Conservation (phyloP, 2,888 invertebrate species). For the Cataglyphis livida region DNA sequence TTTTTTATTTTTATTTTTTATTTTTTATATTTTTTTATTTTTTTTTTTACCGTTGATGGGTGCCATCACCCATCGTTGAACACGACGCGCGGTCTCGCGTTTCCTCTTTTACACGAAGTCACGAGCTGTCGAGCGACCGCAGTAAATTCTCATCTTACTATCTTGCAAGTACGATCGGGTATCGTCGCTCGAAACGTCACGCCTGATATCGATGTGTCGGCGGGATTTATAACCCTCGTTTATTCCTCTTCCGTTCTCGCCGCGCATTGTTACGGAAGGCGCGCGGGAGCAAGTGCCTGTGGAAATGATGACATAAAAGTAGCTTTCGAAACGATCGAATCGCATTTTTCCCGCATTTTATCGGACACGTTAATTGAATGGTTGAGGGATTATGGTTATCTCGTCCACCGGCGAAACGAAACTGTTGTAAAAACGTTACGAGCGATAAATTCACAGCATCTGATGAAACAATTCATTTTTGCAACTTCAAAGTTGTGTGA, state of each 20-base stretch:
- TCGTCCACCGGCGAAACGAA: neutral
- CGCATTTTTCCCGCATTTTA: slow-evolving; percentile 23
- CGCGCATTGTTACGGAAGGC: slow-evolving; percentile 52
- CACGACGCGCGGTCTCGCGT: slow-evolving; percentile 52
- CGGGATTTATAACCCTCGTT: slow-evolving; percentile 71
- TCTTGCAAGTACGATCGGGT: slow-evolving; percentile 70
- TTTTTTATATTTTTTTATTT: neutral
- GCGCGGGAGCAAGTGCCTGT: slow-evolving; percentile 32
- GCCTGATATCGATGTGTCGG: slow-evolving; percentile 72
- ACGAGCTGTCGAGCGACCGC: slow-evolving; percentile 60
- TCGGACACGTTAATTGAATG: slow-evolving; percentile 47
- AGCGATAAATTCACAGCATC: slow-evolving; percentile 7
- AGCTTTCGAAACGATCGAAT: slow-evolving; percentile 31
- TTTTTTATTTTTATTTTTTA: neutral
- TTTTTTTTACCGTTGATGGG: slow-evolving; percentile 28
- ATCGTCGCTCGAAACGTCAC: slow-evolving; percentile 70
- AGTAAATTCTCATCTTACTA: slow-evolving; percentile 73
- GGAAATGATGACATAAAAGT: slow-evolving; percentile 47
- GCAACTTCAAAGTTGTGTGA: neutral
- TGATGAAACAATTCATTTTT: slow-evolving; percentile 6
- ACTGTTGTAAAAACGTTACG: slow-evolving; percentile 29
- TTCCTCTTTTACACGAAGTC: slow-evolving; percentile 56
- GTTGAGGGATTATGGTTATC: slow-evolving; percentile 5
- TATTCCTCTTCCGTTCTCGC: slow-evolving; percentile 63
- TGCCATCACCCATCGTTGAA: slow-evolving; percentile 38